Evolutionary conservation across 2,888 invertebrate species (phyloP).

Genomic region (Myopa tessellatipennis): DNA sequence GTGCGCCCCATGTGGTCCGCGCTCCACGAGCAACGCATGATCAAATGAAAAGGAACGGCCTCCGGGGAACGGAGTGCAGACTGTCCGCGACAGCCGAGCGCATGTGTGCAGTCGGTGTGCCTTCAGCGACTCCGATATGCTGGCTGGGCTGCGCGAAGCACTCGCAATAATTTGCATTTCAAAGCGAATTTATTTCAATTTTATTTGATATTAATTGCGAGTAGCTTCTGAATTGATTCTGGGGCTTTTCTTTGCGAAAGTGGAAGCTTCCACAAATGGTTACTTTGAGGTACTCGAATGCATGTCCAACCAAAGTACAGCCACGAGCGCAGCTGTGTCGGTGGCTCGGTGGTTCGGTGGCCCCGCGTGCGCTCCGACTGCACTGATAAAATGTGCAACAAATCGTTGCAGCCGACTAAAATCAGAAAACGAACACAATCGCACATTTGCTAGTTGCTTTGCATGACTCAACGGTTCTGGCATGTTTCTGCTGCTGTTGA

Average conservation of each 20-base stretch:
- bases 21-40: conserved; percentile 23
- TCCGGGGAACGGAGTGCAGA: not conserved
- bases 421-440: not conserved
- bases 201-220: conserved; percentile 69
- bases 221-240: conserved; percentile 55
- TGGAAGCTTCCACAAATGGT: conserved; percentile 37
- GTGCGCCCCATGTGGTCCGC: conserved; percentile 33
- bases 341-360: not conserved
- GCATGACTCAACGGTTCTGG: not conserved
- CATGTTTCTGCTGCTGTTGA: not conserved
- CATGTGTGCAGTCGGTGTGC: not conserved
- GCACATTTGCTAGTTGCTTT: not conserved
- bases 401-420: conserved; percentile 8
- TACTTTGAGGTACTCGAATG: conserved; percentile 19
- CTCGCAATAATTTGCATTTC: conserved; percentile 63
- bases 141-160: conserved; percentile 43
- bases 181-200: conserved; percentile 68
- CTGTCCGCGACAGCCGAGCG: no score
- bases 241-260: conserved; percentile 31
- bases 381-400: conserved; percentile 16
- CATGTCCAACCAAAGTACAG: conserved; percentile 16
- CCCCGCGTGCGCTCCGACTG: not conserved
- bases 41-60: not conserved
- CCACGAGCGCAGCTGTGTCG: conserved; percentile 26
- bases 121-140: not conserved